These are phyloP conservation scores for Clarias laeviceps DNA, from an alignment of 2,797 vertebrate genomes.

Conservation along the genomic window DNA sequence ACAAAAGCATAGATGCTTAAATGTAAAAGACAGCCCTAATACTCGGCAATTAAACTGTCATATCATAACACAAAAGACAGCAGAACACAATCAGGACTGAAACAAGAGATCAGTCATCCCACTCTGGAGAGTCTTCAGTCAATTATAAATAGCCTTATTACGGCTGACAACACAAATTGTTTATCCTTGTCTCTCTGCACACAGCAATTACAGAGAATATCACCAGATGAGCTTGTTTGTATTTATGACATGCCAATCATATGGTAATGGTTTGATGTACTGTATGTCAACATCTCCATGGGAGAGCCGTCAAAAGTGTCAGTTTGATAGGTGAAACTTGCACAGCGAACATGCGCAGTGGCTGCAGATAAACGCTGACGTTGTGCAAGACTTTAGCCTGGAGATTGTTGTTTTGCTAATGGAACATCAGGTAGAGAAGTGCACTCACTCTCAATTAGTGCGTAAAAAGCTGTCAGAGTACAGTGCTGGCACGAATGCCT, in stretches of 20 bases:
- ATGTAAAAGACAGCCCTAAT: constrained; percentile 42
- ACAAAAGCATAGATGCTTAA: constrained; percentile 37
- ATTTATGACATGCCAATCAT: constrained; percentile 60
- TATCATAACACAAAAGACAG: constrained; percentile 43
- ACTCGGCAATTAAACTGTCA: constrained; percentile 46
- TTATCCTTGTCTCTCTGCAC: constrained; percentile 56
- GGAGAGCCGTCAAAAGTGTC: constrained; percentile 53
- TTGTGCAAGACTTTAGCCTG: constrained; percentile 30
- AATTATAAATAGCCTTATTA: constrained; percentile 60
- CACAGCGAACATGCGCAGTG: constrained; percentile 23
- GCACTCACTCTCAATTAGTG: constrained; percentile 43
- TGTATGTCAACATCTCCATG: constrained; percentile 51
- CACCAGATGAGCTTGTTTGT: constrained; percentile 57
- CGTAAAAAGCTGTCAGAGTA: constrained; percentile 31
- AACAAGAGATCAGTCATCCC: constrained; percentile 50
- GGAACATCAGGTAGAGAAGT: constrained; percentile 42
- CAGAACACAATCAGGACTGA: constrained; percentile 42
- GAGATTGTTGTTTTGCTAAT: constrained; percentile 39
- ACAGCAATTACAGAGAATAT: constrained; percentile 59
- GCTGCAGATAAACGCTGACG: constrained; percentile 20
- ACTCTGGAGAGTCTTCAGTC: constrained; percentile 48
- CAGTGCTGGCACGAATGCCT: constrained; percentile 26
- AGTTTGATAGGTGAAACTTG: constrained; percentile 35
- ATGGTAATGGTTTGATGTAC: constrained; percentile 43
- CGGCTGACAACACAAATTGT: constrained; percentile 59